Percentiles rank a stretch among this genome's conserved stretches.
Conservation (phyloP, 2,888 invertebrate genomes). For the Pristionchus entomophagus region DNA sequence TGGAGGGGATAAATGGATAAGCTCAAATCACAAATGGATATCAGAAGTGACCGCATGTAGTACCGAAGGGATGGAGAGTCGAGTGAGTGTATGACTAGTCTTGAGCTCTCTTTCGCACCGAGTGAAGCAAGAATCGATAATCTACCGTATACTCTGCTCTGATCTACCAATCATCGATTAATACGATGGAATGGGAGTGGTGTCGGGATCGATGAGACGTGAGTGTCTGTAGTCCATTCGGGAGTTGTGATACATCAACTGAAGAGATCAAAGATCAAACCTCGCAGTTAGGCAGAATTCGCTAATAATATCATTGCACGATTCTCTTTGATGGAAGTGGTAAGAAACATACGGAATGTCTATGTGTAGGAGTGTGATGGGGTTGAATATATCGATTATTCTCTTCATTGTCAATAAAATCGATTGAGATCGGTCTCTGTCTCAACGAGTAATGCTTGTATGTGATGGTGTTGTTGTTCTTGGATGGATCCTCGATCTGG, state of each 20-base stretch:
- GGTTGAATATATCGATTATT: background rate
- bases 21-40: slow-evolving; percentile 25
- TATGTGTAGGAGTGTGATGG: background rate
- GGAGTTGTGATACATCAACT: slow-evolving; percentile 16
- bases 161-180: slow-evolving; percentile 30
- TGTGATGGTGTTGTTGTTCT: background rate
- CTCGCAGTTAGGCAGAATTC: background rate
- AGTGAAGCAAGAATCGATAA: slow-evolving; percentile 24
- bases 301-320: background rate
- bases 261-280: slow-evolving; percentile 26
- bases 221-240: slow-evolving; percentile 44
- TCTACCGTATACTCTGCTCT: slow-evolving; percentile 40
- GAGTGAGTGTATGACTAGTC: slow-evolving; percentile 22
- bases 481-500: background rate
- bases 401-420: slow-evolving; percentile 39
- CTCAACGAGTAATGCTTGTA: background rate
- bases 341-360: slow-evolving; percentile 34
- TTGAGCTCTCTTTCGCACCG: slow-evolving; percentile 31
- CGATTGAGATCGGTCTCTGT: slow-evolving; percentile 29
- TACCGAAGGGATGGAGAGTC: background rate
- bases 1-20: background rate
- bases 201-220: slow-evolving; percentile 46
- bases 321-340: no score
- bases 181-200: background rate
- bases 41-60: background rate